These are phyloP conservation scores for Urocolius indicus DNA, from an alignment of 2,113 vertebrate genomes.

Conservation along the genomic window DNA sequence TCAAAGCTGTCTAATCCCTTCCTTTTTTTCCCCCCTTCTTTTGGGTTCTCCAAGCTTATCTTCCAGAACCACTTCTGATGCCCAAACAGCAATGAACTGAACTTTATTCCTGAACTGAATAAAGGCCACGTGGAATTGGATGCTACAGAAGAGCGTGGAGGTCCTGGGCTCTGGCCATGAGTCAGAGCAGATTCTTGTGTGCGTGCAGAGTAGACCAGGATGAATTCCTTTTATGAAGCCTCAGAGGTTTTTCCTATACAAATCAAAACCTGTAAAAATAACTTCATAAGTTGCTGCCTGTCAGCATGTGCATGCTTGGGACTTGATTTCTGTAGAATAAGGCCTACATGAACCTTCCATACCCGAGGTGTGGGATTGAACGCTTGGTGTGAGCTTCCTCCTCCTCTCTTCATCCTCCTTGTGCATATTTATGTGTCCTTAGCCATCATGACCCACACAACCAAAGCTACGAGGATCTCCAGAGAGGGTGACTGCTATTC, in stretches of 20 bases:
- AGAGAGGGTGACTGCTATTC: background rate
- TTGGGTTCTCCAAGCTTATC: background rate
- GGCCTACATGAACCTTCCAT: background rate
- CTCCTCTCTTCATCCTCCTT: background rate
- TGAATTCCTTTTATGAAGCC: background rate
- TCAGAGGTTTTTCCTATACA: background rate
- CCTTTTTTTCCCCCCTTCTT: background rate
- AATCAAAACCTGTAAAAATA: background rate
- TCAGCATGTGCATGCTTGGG: background rate
- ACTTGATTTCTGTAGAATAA: background rate
- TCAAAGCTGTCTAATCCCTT: background rate
- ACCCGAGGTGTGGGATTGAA: background rate
- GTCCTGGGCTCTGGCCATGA: background rate
- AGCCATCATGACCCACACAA: background rate
- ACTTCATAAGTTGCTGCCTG: background rate
- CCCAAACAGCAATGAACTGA: background rate
- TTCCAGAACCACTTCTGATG: background rate
- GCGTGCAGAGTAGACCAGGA: background rate
- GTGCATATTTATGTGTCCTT: too few species aligned
- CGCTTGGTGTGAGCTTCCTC: background rate
- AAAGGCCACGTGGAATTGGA: accelerated
- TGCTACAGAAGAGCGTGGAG: background rate
- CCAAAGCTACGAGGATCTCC: background rate
- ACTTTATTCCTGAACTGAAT: background rate
- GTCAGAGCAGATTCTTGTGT: background rate